These are phyloP conservation scores for Nebria brevicollis DNA, from an alignment of 2,888 invertebrate genomes.

Conservation along the genomic window DNA sequence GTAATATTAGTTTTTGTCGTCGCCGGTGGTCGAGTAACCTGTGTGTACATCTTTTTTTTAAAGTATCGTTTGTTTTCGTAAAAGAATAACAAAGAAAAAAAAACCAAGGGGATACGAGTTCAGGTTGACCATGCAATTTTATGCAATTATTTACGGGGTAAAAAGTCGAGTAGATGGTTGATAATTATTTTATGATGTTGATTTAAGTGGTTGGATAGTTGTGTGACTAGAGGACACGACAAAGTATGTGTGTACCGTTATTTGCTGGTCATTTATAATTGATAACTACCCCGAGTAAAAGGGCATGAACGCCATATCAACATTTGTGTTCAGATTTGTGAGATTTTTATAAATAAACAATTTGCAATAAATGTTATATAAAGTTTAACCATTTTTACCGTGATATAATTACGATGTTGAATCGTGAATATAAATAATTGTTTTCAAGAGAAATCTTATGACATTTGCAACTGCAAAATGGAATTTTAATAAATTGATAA, in stretches of 20 bases:
- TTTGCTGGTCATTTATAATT: not conserved
- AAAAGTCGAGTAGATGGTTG: constrained; percentile 33
- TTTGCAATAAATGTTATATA: not conserved
- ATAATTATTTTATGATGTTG: constrained; percentile 44
- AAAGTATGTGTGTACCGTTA: not conserved
- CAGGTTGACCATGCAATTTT: constrained; percentile 39
- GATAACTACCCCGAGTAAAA: not conserved
- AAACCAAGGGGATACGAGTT: not conserved
- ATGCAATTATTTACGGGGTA: constrained; percentile 37
- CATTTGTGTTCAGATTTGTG: not conserved
- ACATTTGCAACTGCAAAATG: constrained; percentile 35
- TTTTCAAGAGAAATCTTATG: constrained; percentile 23
- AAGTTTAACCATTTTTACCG: not conserved
- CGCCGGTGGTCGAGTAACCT: not conserved
- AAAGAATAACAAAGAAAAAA: constrained; percentile 9
- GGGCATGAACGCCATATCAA: not conserved
- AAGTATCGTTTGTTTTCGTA: constrained; percentile 4
- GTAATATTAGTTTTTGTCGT: not conserved
- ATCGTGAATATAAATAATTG: constrained; percentile 3
- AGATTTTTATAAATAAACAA: not conserved
- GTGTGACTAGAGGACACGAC: not conserved
- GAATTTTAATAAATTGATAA: constrained; percentile 36
- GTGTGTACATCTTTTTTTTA: not conserved
- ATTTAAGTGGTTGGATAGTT: constrained; percentile 31
- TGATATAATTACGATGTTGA: not conserved